Evolutionary conservation across 2,888 invertebrate species (phyloP).

Genomic region (Leuctra nigra): DNA sequence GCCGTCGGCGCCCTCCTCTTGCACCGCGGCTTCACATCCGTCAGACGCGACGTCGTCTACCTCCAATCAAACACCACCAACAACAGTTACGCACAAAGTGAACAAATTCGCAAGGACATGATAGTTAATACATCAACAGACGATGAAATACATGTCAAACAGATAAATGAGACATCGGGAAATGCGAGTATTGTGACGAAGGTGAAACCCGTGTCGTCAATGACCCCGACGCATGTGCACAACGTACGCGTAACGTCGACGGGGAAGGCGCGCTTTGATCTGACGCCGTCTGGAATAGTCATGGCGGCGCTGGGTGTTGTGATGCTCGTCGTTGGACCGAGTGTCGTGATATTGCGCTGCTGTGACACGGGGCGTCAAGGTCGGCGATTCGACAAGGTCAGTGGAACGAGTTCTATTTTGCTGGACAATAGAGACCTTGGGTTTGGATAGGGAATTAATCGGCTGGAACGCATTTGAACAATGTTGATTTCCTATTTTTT

Average conservation of each 20-base stretch:
- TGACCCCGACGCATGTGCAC: background rate
- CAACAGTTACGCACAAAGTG: background rate
- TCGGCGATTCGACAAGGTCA: conserved; percentile 23
- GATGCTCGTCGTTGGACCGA: conserved; percentile 26
- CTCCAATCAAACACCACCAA: background rate
- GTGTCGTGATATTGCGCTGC: conserved; percentile 20
- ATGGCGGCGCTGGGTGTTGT: conserved; percentile 25
- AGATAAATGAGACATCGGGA: background rate
- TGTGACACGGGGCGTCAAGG: conserved; percentile 20
- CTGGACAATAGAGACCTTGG: too few relatives aligned
- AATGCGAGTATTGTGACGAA: background rate
- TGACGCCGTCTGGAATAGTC: conserved; percentile 22
- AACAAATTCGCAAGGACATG: background rate
- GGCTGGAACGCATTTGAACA: too few relatives aligned
- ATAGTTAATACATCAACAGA: background rate
- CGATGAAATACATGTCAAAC: background rate
- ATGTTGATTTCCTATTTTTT: too few relatives aligned
- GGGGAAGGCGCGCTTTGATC: background rate
- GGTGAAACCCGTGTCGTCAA: background rate
- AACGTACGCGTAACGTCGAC: conserved; percentile 5
- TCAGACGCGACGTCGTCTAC: background rate
- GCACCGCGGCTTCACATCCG: conserved; percentile 21
- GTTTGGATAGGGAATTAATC: too few relatives aligned
- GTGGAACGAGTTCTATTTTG: too few relatives aligned
- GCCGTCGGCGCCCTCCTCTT: conserved; percentile 25